Percentiles rank a stretch among this genome's conserved stretches.
Evolutionary conservation across 2,113 vertebrate genomes (phyloP).

Genomic region (Myotis davidii): DNA sequence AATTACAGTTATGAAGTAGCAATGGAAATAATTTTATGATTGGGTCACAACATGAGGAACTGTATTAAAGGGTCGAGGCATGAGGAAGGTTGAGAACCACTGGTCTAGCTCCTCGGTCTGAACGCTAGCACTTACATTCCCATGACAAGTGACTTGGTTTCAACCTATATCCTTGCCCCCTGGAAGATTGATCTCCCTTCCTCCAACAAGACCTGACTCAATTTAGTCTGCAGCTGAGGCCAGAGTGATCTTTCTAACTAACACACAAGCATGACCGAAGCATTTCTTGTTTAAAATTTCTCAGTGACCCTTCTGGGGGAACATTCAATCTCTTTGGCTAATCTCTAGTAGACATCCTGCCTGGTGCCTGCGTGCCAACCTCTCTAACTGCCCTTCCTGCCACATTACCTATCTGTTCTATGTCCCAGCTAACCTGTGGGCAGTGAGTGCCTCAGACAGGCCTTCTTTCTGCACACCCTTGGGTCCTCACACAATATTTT

Average conservation of each 20-base stretch:
- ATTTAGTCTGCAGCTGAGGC: slow-evolving; percentile 1
- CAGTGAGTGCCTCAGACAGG: not conserved
- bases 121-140: not conserved
- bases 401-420: not conserved
- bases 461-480: not conserved
- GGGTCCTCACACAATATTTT: not conserved
- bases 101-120: no score
- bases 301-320: not conserved
- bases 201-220: not conserved
- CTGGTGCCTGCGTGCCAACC: not conserved
- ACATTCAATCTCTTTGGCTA: not conserved
- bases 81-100: no score
- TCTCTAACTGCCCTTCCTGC: not conserved
- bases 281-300: not conserved
- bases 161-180: not conserved
- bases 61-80: no score
- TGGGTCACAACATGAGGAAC: no score
- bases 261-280: not conserved
- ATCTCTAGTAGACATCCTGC: not conserved
- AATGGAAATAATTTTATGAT: no score
- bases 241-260: not conserved
- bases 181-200: not conserved
- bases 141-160: not conserved
- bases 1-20: no score
- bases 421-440: not conserved